A percentile compares a stretch with the other conserved stretches of the same genome.
phyloP scores from a whole-genome alignment of 2,888 invertebrate species.

The Caenorhabditis imperialis region DNA sequence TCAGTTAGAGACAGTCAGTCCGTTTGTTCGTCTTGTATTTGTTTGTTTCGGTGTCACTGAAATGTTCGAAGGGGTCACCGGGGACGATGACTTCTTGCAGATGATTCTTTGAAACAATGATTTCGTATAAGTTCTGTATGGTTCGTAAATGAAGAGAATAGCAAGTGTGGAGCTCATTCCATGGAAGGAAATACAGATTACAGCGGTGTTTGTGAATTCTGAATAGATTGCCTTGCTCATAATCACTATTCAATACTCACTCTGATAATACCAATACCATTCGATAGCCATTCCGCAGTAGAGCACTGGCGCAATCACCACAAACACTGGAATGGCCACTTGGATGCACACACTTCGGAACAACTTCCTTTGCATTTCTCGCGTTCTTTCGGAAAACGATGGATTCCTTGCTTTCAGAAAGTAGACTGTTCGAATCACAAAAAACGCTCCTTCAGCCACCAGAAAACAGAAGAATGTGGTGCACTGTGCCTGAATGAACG shows the following conservation, averaged over 20 bases:
- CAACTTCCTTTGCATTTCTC: constrained; percentile 32
- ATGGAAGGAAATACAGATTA: constrained; percentile 17
- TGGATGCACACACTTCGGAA: constrained; percentile 33
- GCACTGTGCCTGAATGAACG: constrained; percentile 14
- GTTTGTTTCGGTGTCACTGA: constrained; percentile 13
- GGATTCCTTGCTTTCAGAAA: constrained; percentile 15
- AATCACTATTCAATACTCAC: neutral
- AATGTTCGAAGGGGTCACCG: constrained; percentile 5
- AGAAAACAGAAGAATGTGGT: constrained; percentile 28
- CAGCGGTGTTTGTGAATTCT: constrained; percentile 29
- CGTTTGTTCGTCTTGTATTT: neutral
- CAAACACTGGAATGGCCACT: constrained; percentile 22
- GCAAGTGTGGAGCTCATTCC: constrained; percentile 33
- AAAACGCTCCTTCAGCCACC: constrained; percentile 5
- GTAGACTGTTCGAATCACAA: constrained; percentile 21
- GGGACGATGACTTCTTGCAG: neutral
- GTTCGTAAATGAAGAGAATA: constrained; percentile 30
- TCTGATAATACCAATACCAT: constrained; percentile 34
- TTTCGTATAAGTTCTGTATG: constrained; percentile 29
- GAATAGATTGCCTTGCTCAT: neutral
- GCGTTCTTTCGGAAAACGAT: constrained; percentile 9
- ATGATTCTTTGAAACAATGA: neutral
- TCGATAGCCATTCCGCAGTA: constrained; percentile 11
- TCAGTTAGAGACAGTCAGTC: neutral
- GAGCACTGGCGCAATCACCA: constrained; percentile 13